Base-by-base conservation (phyloP, 2,888 invertebrate genomes). In the Chironomus tentans region DNA sequence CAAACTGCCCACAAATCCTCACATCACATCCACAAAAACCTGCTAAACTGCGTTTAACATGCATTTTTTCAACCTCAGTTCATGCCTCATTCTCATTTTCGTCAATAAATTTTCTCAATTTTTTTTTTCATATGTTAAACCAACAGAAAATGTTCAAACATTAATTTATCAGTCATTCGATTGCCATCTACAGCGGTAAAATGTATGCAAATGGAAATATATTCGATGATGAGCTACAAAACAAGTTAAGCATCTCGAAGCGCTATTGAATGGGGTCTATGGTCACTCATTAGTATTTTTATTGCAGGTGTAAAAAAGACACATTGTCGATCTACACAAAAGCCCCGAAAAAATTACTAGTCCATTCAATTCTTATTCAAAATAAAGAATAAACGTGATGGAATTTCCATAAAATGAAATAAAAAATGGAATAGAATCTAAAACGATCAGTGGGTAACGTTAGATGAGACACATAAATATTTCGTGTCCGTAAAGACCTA, bases 321-420 rank as follows among this genome's bases (percentile, higher is more conserved):
- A 65, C 24, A 24, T 65, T 65, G 13, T 56, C 15, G 56, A 56
- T 56, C 56, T 56, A 6, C 7, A 18, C 15, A 50, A 50, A 13
- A 56, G 56, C 18, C 56, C n/a, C n/a, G n/a, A n/a, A n/a, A n/a
- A 56, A 56, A 18, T 56, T 18, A 56, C 15, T 56, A 15, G 15
- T 18, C 21, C 24, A 21, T 24, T 65, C 18, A 22, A 21, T 21
- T 21, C 24, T 21, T 10, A 21, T 65, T 65, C 22, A 21, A 62
- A 62, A 62, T 12, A n/a, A 65, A 22, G 18, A 18, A 22, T 13
- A 18, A 68, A 38, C 68, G 68, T 28, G 72, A 62, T n/a, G 15
- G 22, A 62, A 72, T 72, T 72, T 72, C 72, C 72, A 72, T 72
- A 72, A 72, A 38, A 18, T 56, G n/a, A 18, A 15, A 50, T 6